Base-by-base conservation (phyloP, 1,140 invertebrate species). In the Brachionus rubens region DNA sequence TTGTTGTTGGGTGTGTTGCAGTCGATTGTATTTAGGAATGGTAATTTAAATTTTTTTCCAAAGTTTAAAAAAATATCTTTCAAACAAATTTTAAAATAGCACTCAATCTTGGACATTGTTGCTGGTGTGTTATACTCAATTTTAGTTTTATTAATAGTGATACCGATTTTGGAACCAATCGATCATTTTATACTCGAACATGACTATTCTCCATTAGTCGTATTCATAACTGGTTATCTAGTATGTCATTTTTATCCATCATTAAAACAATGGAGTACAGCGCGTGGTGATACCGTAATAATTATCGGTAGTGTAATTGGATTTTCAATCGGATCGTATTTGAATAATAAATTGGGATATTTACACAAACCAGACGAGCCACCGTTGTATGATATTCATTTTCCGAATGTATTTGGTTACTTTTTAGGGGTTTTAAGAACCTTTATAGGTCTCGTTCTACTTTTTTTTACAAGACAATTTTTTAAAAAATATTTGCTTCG, bases 11-110 rank as follows among this genome's bases (percentile, higher is more conserved):
- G 90, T 95, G 47, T 92, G 91, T 82, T 83, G 90, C 24, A 94
- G 92, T 83, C 86, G 93, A 80, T 81, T 95, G 4, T 96, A 95
- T 83, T 87, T 95, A 36, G 93, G 93, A 79, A 95, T 96, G 92
- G 54, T 59, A 59, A 36, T 92, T 93, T 67, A 83, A 59, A 36
- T 92, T 93, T 67, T 83, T 94, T 90, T 92, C n/a, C 28, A n/a
- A 36, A 59, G 12, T 59, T 26, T 54, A 10, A 26, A 26, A 6
- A 4, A 59, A 59, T 33, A 33, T 36, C n/a, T 9, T 59, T 36
- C 33, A 19, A 36, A 59, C 33, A 36, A 33, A 59, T 16, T n/a
- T 48, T 21, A 16, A 48, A 1, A 7, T 24, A 59, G 65, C 48
- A 75, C 10, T 75, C 48, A 40, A 47, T 75, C 14, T 54, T 54